A percentile compares a stretch with the other conserved stretches of the same genome.
Conservation (phyloP, 2,888 invertebrate species). For the Opisthograptis luteolata region DNA sequence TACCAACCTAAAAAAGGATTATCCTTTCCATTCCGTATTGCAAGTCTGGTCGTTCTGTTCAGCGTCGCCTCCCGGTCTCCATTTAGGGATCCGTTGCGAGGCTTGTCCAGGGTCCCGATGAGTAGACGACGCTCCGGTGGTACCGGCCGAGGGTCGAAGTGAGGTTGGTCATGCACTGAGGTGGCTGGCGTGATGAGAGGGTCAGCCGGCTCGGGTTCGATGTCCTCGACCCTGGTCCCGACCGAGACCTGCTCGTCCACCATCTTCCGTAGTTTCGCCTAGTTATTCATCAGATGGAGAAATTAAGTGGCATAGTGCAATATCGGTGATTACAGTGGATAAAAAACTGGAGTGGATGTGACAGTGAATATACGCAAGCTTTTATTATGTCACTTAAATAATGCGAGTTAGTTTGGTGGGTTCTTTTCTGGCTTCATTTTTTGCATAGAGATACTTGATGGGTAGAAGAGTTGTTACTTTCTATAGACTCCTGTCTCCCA, state of each 20-base stretch:
- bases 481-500: too few species aligned
- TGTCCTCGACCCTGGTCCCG: slow-evolving; percentile 85
- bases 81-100: slow-evolving; percentile 73
- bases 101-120: slow-evolving; percentile 75
- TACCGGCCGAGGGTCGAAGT: slow-evolving; percentile 64
- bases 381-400: too few species aligned
- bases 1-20: slow-evolving; percentile 75
- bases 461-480: too few species aligned
- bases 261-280: slow-evolving; percentile 94
- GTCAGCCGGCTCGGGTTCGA: slow-evolving; percentile 78
- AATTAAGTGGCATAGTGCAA: too few species aligned
- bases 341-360: too few species aligned
- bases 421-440: too few species aligned
- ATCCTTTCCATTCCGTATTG: slow-evolving; percentile 78
- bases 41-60: slow-evolving; percentile 66
- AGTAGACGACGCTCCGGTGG: slow-evolving; percentile 76
- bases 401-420: too few species aligned
- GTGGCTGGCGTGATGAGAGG: slow-evolving; percentile 83
- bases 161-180: slow-evolving; percentile 67
- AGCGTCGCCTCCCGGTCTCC: slow-evolving; percentile 76
- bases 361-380: too few species aligned
- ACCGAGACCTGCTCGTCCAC: slow-evolving; percentile 93
- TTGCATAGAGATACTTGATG: too few species aligned
- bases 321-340: background rate
- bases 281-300: slow-evolving; percentile 28